Conservation (phyloP, 2,113 vertebrate species). For the Oxyruncus cristatus region DNA sequence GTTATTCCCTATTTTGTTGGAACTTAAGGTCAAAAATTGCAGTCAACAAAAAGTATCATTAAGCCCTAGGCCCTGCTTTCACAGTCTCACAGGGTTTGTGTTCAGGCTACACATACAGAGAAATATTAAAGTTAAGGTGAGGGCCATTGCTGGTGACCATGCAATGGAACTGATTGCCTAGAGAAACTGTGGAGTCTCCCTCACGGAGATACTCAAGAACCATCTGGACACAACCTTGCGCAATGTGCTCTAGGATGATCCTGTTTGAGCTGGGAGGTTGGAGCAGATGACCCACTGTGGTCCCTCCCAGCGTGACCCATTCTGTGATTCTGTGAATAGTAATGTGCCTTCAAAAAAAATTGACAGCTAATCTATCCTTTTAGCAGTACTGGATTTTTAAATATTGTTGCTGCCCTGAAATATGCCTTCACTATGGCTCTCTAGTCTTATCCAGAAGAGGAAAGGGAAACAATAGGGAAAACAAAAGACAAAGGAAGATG, state of each 20-base stretch:
- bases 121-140: neutral
- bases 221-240: neutral
- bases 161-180: neutral
- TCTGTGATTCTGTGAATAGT: neutral
- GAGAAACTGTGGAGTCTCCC: neutral
- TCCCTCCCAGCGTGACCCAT: neutral
- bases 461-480: neutral
- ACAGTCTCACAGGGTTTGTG: neutral
- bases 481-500: neutral
- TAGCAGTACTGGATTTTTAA: neutral
- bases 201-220: neutral
- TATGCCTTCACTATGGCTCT: neutral
- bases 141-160: accelerated
- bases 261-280: neutral
- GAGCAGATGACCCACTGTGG: neutral
- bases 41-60: neutral
- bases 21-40: neutral
- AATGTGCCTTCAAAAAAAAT: neutral
- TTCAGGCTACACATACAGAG: neutral
- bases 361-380: neutral
- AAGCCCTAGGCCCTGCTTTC: neutral
- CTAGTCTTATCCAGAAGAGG: neutral
- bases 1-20: neutral
- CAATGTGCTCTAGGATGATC: neutral
- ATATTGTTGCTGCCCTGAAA: neutral